These are phyloP conservation scores for Caenorhabditis wallacei DNA, from an alignment of 2,888 invertebrate species.

Conservation along the genomic window DNA sequence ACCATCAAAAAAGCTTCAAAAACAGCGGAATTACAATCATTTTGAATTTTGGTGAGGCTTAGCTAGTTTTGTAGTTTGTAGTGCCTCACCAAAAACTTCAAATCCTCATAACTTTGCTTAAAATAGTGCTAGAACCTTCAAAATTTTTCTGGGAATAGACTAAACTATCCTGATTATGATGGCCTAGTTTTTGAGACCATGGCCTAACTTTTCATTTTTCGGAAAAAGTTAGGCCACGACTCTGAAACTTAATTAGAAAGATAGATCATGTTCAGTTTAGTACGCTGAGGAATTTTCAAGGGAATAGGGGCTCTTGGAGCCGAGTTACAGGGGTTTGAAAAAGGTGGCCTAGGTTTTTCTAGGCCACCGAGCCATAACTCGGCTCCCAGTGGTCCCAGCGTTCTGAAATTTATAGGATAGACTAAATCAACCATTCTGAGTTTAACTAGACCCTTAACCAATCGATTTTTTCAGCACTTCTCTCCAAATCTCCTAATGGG, in stretches of 20 bases:
- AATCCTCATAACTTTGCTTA: neutral
- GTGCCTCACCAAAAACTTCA: neutral
- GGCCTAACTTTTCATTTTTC: neutral
- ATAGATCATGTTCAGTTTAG: neutral
- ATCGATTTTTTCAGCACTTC: neutral
- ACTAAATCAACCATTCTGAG: neutral
- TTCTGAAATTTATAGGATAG: neutral
- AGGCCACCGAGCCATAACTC: conserved; percentile 25
- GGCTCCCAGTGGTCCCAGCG: neutral
- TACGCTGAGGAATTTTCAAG: neutral
- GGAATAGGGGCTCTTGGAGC: neutral
- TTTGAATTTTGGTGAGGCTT: neutral
- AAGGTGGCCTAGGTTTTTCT: neutral
- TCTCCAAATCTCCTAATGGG: conserved; percentile 27
- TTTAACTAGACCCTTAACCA: neutral
- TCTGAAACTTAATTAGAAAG: neutral
- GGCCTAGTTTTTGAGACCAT: neutral
- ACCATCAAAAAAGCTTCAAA: too few relatives aligned
- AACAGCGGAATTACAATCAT: neutral
- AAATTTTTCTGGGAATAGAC: neutral
- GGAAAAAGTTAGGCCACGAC: neutral
- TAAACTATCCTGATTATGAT: neutral
- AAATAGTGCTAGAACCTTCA: neutral
- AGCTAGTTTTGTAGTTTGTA: neutral
- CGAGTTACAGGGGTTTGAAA: neutral